Conservation (phyloP, 2,888 invertebrate species). For the Eupithecia dodoneata region DNA sequence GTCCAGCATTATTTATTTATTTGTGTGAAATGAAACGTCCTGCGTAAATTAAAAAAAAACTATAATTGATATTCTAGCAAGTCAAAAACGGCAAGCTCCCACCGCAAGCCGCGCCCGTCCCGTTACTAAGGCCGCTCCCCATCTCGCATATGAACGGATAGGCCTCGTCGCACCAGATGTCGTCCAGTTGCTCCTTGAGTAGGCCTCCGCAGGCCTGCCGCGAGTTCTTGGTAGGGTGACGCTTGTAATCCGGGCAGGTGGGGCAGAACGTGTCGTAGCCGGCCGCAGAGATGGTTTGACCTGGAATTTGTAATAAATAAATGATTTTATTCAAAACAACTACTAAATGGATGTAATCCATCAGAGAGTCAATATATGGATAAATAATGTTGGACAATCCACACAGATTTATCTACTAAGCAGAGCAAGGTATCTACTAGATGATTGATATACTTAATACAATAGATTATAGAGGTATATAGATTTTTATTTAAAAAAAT, state of each 20-base stretch:
- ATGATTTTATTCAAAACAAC: not conserved
- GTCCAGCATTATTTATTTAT: too few species aligned
- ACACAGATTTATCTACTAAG: too few species aligned
- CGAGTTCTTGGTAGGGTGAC: slow-evolving; percentile 4
- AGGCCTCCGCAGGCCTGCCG: slow-evolving; percentile 26
- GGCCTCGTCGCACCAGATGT: slow-evolving; percentile 23
- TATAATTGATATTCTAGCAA: slow-evolving; percentile 22
- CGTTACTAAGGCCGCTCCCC: slow-evolving; percentile 1
- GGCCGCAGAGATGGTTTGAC: not conserved
- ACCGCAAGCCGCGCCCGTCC: slow-evolving; percentile 7
- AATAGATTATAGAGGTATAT: too few species aligned
- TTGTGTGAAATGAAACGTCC: too few species aligned
- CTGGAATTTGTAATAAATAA: slow-evolving; percentile 1
- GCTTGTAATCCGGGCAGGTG: slow-evolving; percentile 17
- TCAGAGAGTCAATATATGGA: too few species aligned
- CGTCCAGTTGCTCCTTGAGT: slow-evolving; percentile 7
- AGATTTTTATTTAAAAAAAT: too few species aligned
- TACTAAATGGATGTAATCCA: too few species aligned
- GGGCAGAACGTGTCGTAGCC: slow-evolving; percentile 19
- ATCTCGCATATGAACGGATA: slow-evolving; percentile 26
- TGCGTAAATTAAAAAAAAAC: too few species aligned
- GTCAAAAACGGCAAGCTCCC: slow-evolving; percentile 16
- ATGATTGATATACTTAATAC: too few species aligned
- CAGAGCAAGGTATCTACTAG: too few species aligned
- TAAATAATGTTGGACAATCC: too few species aligned